Evolutionary conservation across 2,113 vertebrate genomes (phyloP).

Genomic region (Saccopteryx leptura): DNA sequence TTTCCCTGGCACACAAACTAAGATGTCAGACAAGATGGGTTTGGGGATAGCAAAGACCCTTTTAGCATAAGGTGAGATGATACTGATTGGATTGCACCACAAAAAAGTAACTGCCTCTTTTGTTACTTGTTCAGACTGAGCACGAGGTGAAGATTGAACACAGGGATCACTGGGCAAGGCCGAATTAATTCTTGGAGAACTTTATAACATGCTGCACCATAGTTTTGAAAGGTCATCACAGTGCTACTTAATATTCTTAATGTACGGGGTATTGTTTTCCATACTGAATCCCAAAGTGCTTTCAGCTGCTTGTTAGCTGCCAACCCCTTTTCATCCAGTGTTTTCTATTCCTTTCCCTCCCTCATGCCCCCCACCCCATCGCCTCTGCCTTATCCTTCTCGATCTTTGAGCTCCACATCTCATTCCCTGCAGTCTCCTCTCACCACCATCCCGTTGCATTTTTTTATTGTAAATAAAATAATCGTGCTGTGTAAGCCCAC

Average conservation of each 20-base stretch:
- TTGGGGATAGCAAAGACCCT: constrained; percentile 42
- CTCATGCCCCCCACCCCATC: not conserved
- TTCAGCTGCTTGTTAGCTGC: constrained; percentile 32
- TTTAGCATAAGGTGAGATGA: not conserved
- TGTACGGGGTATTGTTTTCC: constrained; percentile 45
- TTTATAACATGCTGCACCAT: not conserved
- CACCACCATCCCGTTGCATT: constrained; percentile 21
- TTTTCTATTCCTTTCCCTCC: constrained; percentile 35
- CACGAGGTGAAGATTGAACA: constrained; percentile 8
- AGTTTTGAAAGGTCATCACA: not conserved
- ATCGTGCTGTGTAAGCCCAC: not conserved
- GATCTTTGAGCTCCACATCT: constrained; percentile 3
- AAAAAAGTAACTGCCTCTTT: not conserved
- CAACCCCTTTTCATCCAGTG: not conserved
- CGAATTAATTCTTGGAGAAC: not conserved
- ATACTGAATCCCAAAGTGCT: constrained; percentile 61
- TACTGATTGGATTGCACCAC: not conserved
- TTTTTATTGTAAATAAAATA: constrained; percentile 67
- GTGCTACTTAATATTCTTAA: constrained; percentile 25
- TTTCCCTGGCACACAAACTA: constrained; percentile 1
- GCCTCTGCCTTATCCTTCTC: not conserved
- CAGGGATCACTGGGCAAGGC: not conserved
- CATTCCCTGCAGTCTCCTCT: not conserved
- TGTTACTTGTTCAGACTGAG: constrained; percentile 41
- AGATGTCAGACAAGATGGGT: constrained; percentile 35